Evolutionary conservation across 1,140 invertebrate species (phyloP), one percentile per base, ranked within the genome.

Genomic region (Palaemon carinicauda): DNA sequence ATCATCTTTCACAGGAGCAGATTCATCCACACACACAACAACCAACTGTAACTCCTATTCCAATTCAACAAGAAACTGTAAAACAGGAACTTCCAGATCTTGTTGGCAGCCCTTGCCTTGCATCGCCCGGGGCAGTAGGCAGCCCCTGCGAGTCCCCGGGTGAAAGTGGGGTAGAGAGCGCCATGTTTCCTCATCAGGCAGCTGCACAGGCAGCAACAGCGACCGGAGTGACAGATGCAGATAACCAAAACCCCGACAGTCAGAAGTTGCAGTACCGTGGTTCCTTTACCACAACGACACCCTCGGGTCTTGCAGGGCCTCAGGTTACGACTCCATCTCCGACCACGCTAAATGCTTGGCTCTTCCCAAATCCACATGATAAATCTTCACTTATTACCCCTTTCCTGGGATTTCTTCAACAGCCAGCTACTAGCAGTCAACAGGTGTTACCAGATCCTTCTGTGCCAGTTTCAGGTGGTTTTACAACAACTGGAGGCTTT

Each of bases 341-440:
- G 5, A 87, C 89, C 54, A 89, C 89, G 27, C 69, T 90, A 33
- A 90, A 83, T 53, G 82, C 90, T 15, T 89, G 89, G 84, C 80
- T 90, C 51, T 88, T 90, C 74, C 88, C 89, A 10, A 83, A 87
- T 27, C 83, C 89, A 91, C 92, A 94, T 56, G 92, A 94, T 91
- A 93, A 94, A 91, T 81, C 92, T 92, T 82, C 91, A 93, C 69
- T 94, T 93, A 90, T 91, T 93, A 90, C 93, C 93, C 4, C 91
- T 94, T 89, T 94, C 94, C 90, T 92, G 91, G 79, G 90, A 92
- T 87, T 90, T 93, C 80, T 91, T 90, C 87, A 90, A 90, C 75
- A 89, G 89, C 60, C 89, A 80, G 75, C 91, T 10, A 53, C 69
- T 69, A 83, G 74, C 65, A 78, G 80, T 56, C 81, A 80, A 52